These are phyloP conservation scores for Dromiciops gliroides DNA, from an alignment of 2,113 vertebrate species.

Conservation along the genomic window DNA sequence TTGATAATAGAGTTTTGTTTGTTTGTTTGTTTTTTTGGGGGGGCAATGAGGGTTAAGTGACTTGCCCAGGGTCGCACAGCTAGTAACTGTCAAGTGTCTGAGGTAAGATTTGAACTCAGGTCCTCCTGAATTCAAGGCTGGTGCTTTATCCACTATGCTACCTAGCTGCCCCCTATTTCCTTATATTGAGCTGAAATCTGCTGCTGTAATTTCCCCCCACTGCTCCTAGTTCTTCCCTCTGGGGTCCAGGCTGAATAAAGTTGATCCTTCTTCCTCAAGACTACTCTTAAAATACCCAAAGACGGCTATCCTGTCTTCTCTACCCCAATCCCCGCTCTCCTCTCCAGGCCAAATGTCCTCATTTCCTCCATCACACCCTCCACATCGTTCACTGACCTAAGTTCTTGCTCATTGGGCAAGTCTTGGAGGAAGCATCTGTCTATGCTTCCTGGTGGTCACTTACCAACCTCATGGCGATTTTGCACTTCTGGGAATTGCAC, in stretches of 20 bases:
- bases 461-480: conserved; percentile 87
- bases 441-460: neutral
- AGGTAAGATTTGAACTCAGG: too few species aligned
- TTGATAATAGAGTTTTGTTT: too few species aligned
- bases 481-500: conserved; percentile 79
- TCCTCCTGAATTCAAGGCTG: too few species aligned
- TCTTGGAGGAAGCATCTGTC: neutral
- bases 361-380: neutral
- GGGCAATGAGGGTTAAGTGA: too few species aligned
- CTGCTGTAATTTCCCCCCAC: neutral
- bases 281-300: neutral
- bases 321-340: neutral
- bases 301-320: neutral
- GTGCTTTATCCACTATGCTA: too few species aligned
- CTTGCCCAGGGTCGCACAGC: too few species aligned
- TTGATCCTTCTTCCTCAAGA: neutral
- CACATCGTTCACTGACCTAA: neutral
- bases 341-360: neutral
- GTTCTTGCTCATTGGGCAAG: neutral
- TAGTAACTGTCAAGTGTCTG: too few species aligned
- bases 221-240: neutral
- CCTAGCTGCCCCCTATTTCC: too few species aligned
- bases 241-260: neutral
- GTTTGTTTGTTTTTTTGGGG: too few species aligned
- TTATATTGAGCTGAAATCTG: neutral